phyloP scores from a whole-genome alignment of 2,797 vertebrate species.

The Pangasius macronema region DNA sequence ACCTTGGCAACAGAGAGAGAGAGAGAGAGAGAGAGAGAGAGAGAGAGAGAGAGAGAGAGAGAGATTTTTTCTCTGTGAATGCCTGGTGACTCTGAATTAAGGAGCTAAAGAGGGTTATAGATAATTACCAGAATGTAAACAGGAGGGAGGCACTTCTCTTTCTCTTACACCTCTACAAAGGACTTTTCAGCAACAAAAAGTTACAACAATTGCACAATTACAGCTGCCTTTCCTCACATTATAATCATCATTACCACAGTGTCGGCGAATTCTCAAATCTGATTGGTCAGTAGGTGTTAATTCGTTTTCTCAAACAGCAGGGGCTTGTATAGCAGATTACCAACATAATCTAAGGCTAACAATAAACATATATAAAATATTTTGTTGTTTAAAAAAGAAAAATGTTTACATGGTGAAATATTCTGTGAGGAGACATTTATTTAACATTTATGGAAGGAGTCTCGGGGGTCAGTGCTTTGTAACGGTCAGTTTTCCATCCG shows the following conservation, averaged over 20 bases:
- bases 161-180: background rate
- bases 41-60: background rate
- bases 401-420: background rate
- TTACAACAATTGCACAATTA: background rate
- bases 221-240: background rate
- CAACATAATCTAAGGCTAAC: background rate
- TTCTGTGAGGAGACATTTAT: background rate
- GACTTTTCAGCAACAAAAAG: background rate
- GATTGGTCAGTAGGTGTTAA: background rate
- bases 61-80: background rate
- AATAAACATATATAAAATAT: background rate
- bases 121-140: constrained; percentile 69
- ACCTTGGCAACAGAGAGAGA: constrained; percentile 54
- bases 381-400: background rate
- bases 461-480: background rate
- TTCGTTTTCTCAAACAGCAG: background rate
- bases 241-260: background rate
- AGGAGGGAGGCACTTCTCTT: background rate
- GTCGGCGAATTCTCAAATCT: background rate
- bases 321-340: constrained; percentile 52
- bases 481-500: background rate
- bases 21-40: no score
- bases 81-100: constrained; percentile 55
- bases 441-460: background rate
- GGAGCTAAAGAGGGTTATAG: constrained; percentile 58